phyloP scores from a whole-genome alignment of 2,888 invertebrate species.

The Willowsia nigromaculata region DNA sequence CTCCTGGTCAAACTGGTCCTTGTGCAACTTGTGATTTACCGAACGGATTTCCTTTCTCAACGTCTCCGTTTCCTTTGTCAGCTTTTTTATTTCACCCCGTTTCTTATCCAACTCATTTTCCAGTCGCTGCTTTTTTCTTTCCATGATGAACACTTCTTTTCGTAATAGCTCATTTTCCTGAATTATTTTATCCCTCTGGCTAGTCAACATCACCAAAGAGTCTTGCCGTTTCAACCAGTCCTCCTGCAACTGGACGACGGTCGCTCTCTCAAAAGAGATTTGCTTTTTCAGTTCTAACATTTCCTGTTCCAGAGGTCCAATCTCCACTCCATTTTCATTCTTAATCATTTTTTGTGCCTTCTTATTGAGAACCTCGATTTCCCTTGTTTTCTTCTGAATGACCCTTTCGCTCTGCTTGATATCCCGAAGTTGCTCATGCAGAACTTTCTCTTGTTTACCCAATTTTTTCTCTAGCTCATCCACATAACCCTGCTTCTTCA shows the following conservation, averaged over 20 bases:
- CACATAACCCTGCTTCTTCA: slow-evolving; percentile 78
- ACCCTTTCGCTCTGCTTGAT: slow-evolving; percentile 81
- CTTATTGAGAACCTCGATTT: slow-evolving; percentile 82
- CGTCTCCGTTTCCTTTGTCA: slow-evolving; percentile 84
- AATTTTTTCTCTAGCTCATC: slow-evolving; percentile 81
- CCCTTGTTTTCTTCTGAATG: slow-evolving; percentile 82
- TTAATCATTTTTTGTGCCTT: slow-evolving; percentile 82
- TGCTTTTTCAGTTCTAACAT: slow-evolving; percentile 85
- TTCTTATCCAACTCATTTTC: slow-evolving; percentile 85
- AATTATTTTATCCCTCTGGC: slow-evolving; percentile 86
- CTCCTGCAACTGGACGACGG: slow-evolving; percentile 85
- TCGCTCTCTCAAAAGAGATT: slow-evolving; percentile 84
- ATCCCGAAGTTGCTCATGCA: slow-evolving; percentile 79
- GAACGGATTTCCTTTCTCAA: slow-evolving; percentile 84
- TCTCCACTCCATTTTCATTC: slow-evolving; percentile 81
- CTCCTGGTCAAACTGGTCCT: slow-evolving; percentile 83
- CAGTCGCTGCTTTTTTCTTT: slow-evolving; percentile 87
- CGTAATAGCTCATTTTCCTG: slow-evolving; percentile 86
- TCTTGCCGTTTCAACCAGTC: slow-evolving; percentile 90
- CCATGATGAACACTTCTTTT: slow-evolving; percentile 86
- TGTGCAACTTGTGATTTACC: slow-evolving; percentile 83
- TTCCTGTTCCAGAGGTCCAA: slow-evolving; percentile 84
- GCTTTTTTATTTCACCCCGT: slow-evolving; percentile 82
- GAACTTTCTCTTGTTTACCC: slow-evolving; percentile 80
- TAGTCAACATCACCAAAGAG: slow-evolving; percentile 86